Base-by-base conservation (phyloP, 2,113 vertebrate genomes). In the Rhinolophus ferrumequinum region DNA sequence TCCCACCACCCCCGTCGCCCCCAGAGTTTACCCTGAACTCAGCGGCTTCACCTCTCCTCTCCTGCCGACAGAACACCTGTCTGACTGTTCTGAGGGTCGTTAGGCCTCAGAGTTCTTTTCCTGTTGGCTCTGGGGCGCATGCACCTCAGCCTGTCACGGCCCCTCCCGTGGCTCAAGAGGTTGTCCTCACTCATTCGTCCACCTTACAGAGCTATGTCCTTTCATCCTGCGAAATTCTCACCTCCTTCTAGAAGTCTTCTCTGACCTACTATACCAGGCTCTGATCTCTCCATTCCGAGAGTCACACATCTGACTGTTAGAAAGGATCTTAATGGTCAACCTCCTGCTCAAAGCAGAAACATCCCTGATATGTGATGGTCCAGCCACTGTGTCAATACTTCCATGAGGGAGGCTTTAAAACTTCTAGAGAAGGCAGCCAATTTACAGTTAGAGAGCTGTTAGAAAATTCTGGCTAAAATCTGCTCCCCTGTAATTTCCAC, bases 321-420 rank as follows among this genome's bases (percentile, higher is more conserved):
- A 88, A 94, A 66, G 38, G 70, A 14, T 64, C 19, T 62, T 8
- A 8, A 16, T 0, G 47, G 66, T 11, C 64, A 79, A 7, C 6
- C 52, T 62, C 24, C 47, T 14, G 3, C 41, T 66, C 30, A 3
- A 24, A 50, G 70, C 4, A 44, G 54, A 60, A 38, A 28, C 8
- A 14, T 26, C 5, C 50, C 35, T 33, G 58, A 15, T n/a, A 11
- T 0, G 19, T 2, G 15, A 18, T 7, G 33, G 35, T 50, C 35
- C 30, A 24, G 58, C 35, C 50, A 58, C 62, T 6, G 14, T 22
- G 41, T 26, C 4, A 6, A 1, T 1, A 0, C 38, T 28, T 47
- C 52, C 0, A 0, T 13, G 21, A 60, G 5, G 10, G 60, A 26
- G 44, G 21, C 3, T 11, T 41, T 50, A 24, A 0, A 0, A 3